phyloP scores from a whole-genome alignment of 1,140 invertebrate species.

The Drosophila tristis region DNA sequence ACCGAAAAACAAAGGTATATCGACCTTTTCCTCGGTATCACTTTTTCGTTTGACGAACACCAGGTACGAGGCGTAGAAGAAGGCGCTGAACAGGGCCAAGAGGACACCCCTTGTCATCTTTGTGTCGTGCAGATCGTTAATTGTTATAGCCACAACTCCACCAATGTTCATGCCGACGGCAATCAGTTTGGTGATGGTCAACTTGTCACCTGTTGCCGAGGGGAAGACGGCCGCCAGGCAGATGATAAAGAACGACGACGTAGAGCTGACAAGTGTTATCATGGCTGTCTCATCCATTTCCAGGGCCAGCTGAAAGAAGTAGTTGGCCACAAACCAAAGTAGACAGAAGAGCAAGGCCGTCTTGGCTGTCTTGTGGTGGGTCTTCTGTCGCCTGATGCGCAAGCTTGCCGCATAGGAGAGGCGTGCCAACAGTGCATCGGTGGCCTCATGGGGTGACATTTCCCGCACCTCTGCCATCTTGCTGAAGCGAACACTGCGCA shows the following conservation, averaged over 20 bases:
- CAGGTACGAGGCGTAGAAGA: conserved; percentile 93
- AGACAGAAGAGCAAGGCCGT: conserved; percentile 91
- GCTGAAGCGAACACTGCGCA: conserved; percentile 91
- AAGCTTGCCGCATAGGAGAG: conserved; percentile 93
- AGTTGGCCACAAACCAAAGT: conserved; percentile 87
- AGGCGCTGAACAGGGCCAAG: conserved; percentile 91
- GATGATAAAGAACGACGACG: conserved; percentile 93
- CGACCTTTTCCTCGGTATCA: conserved; percentile 94
- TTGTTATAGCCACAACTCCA: conserved; percentile 90
- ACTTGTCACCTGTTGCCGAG: conserved; percentile 89
- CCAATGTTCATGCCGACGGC: conserved; percentile 91
- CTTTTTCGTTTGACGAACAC: conserved; percentile 92
- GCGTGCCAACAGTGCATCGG: conserved; percentile 92
- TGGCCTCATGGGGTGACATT: conserved; percentile 92
- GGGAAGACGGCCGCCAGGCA: conserved; percentile 92
- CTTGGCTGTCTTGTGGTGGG: conserved; percentile 88
- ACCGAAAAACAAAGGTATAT: conserved; percentile 96
- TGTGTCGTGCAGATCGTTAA: conserved; percentile 88
- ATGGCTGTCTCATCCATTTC: conserved; percentile 90
- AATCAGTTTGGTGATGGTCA: conserved; percentile 92
- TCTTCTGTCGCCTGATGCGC: conserved; percentile 85
- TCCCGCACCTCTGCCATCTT: conserved; percentile 93
- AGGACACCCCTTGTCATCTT: conserved; percentile 89
- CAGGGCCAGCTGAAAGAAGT: conserved; percentile 90
- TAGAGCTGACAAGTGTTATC: conserved; percentile 92